These are phyloP conservation scores for Oncorhynchus masou DNA, from an alignment of 2,113 vertebrate genomes.

Conservation along the genomic window DNA sequence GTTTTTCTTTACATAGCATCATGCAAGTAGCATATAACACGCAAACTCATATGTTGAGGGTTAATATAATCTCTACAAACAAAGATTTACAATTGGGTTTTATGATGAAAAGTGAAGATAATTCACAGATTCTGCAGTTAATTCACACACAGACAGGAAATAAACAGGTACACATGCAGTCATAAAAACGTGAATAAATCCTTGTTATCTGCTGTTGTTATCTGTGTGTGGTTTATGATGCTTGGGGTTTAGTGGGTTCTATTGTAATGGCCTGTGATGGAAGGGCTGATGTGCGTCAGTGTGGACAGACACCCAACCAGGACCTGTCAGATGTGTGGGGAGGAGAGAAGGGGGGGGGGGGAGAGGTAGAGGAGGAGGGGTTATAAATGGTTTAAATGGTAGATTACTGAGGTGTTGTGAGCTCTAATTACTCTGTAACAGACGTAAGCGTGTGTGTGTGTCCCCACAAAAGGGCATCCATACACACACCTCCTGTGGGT, in stretches of 20 bases:
- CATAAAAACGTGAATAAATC: not conserved
- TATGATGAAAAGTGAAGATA: slow-evolving; percentile 39
- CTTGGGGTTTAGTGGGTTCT: slow-evolving; percentile 54
- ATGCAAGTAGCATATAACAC: too few species aligned
- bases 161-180: not conserved
- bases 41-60: too few species aligned
- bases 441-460: slow-evolving; percentile 62
- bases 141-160: slow-evolving; percentile 62
- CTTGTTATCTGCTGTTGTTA: slow-evolving; percentile 40
- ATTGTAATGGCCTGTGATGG: slow-evolving; percentile 63
- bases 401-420: slow-evolving; percentile 10
- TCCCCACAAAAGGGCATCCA: not conserved
- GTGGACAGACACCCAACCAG: slow-evolving; percentile 48
- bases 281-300: slow-evolving; percentile 68
- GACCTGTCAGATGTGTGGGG: slow-evolving; percentile 41
- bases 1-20: too few species aligned
- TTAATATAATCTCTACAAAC: too few species aligned
- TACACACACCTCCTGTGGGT: too few species aligned
- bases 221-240: slow-evolving; percentile 64
- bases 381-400: slow-evolving; percentile 64
- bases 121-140: not conserved
- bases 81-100: too few species aligned
- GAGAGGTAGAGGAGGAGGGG: slow-evolving; percentile 12
- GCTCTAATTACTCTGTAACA: slow-evolving; percentile 22
- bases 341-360: not conserved